Evolutionary conservation across 2,113 vertebrate genomes (phyloP), one percentile per base, ranked within the genome.

Genomic region (Phalacrocorax aristotelis): DNA sequence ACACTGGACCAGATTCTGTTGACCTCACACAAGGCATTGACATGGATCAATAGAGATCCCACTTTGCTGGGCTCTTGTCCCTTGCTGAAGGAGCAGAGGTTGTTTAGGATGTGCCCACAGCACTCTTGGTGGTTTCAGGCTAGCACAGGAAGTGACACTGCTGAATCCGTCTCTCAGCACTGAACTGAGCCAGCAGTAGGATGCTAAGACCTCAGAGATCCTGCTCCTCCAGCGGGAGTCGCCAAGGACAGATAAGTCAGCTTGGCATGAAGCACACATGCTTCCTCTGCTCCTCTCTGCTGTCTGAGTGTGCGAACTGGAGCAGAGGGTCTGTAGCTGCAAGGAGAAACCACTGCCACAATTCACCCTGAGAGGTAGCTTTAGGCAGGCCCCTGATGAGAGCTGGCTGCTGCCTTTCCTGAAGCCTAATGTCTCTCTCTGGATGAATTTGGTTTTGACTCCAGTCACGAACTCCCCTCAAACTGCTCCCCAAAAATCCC

Each of bases 261-360:
- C 21, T 7, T 0, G 0, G 22, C 44, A 49, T 0, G 2, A 87
- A 62, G 64, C 38, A 83, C 0, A 2, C 9, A 20, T 0, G 0
- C 14, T 51, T 23, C 26, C 38, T 84, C 36, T 58, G 32, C 52
- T 49, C 62, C 3, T 1, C 48, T 78, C 40, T 62, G 36, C 64
- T 82, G 17, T 38, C 44, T 20, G 18, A 69, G 65, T 2, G 1
- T 4, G 4, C 1, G 0, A 79, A 36, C 60, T 4, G 14, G 26
- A 91, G 60, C 58, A 86, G 30, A 1, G 1, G 40, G 19, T 34
- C 71, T 49, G 42, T 1, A 69, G 29, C 72, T 78, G 27, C 21
- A 62, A 87, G 23, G 32, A 83, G 17, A 81, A 91, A 51, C 6
- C 9, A 3, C 5, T 66, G 17, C 48, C 46, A 51, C 36, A 68